Evolutionary conservation across 2,888 invertebrate genomes (phyloP).

Genomic region (Sylvicola cinctus): DNA sequence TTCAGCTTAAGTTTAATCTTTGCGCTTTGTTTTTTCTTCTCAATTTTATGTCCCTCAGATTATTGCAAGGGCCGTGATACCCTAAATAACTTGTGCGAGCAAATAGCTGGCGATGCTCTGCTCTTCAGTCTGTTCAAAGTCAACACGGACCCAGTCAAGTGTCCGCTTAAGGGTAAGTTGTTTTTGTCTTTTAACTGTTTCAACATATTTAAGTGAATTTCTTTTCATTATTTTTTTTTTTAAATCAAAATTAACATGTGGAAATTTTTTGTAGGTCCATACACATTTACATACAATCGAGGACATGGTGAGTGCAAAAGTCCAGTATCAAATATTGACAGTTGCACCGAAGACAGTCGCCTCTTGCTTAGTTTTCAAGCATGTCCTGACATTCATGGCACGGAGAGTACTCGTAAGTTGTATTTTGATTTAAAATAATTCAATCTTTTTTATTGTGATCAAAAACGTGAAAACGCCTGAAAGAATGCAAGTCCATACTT

Average conservation of each 20-base stretch:
- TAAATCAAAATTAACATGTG: background rate
- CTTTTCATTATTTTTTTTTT: slow-evolving; percentile 1
- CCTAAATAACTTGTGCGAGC: slow-evolving; percentile 60
- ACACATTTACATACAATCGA: slow-evolving; percentile 81
- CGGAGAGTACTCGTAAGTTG: slow-evolving; percentile 68
- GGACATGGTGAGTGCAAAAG: slow-evolving; percentile 77
- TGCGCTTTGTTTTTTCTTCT: slow-evolving; percentile 2
- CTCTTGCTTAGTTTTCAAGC: slow-evolving; percentile 82
- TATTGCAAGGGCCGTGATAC: slow-evolving; percentile 30
- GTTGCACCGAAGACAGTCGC: slow-evolving; percentile 82
- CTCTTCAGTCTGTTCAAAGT: slow-evolving; percentile 80
- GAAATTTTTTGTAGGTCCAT: slow-evolving; percentile 45
- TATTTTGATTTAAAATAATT: no score
- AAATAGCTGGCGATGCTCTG: slow-evolving; percentile 74
- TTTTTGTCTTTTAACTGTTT: background rate
- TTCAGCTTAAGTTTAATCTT: no score
- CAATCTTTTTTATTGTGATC: no score
- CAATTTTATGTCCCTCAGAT: slow-evolving; percentile 25
- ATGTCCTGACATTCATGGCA: slow-evolving; percentile 76
- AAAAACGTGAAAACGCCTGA: no score
- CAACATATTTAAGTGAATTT: no score
- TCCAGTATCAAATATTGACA: slow-evolving; percentile 80
- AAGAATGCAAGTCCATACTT: no score
- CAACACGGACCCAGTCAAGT: slow-evolving; percentile 69
- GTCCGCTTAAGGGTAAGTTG: slow-evolving; percentile 40